Evolutionary conservation across 2,888 invertebrate species (phyloP).

Genomic region (Galerucella pusilla): DNA sequence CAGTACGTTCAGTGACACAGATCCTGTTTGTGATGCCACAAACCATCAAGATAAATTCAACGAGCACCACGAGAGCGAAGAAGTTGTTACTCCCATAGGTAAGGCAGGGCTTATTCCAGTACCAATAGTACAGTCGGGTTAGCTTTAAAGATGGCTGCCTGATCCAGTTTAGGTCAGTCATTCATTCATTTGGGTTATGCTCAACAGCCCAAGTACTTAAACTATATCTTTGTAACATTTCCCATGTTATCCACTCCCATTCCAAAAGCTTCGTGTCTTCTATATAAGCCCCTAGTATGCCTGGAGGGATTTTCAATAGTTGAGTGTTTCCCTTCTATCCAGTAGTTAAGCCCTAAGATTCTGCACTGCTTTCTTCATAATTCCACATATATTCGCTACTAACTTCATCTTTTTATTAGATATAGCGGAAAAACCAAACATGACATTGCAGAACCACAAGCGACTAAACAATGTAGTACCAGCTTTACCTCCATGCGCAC

Average conservation of each 20-base stretch:
- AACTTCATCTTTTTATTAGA: constrained; percentile 6
- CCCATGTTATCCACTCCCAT: no score
- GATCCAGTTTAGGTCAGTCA: no score
- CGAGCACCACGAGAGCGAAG: constrained; percentile 64
- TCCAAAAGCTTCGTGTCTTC: no score
- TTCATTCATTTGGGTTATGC: no score
- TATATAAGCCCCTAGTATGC: no score
- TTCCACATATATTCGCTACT: background rate
- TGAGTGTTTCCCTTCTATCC: no score
- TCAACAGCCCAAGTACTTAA: no score
- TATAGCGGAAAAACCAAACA: constrained; percentile 32
- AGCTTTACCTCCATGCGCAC: constrained; percentile 20
- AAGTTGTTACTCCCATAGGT: constrained; percentile 46
- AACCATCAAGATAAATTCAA: constrained; percentile 63
- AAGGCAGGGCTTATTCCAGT: background rate
- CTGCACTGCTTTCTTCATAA: background rate
- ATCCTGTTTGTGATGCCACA: constrained; percentile 63
- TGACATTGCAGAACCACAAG: constrained; percentile 72
- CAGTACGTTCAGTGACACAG: constrained; percentile 66
- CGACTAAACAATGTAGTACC: constrained; percentile 62
- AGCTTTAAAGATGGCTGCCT: no score
- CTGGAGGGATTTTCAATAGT: no score
- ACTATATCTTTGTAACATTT: no score
- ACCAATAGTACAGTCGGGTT: no score
- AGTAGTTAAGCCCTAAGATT: no score